phyloP scores from a whole-genome alignment of 2,797 vertebrate genomes.

The Rhabdomys pumilio region DNA sequence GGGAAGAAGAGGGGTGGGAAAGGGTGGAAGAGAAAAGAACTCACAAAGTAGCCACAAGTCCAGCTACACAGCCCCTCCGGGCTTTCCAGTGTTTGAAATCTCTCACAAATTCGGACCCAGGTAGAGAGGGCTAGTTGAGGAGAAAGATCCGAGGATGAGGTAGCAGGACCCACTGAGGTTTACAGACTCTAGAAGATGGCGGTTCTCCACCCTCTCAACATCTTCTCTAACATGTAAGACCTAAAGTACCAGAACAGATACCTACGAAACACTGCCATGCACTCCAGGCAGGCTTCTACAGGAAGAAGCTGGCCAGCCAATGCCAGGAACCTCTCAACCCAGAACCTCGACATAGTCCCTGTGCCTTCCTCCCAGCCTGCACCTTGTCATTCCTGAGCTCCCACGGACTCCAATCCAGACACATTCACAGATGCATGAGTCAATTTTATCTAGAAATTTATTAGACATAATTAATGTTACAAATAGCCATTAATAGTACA shows the following conservation, averaged over 20 bases:
- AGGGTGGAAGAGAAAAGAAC: neutral
- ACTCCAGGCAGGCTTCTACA: neutral
- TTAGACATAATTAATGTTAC: constrained; percentile 50
- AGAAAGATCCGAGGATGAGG: neutral
- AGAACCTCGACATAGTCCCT: neutral
- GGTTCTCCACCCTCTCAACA: neutral
- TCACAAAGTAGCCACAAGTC: neutral
- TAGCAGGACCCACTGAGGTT: neutral
- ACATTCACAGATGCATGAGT: neutral
- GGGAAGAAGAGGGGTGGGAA: neutral
- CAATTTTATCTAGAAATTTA: constrained; percentile 75
- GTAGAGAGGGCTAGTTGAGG: neutral
- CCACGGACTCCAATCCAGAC: neutral
- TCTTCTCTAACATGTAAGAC: neutral
- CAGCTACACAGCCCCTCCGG: neutral
- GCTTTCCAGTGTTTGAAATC: neutral
- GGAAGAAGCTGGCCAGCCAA: neutral
- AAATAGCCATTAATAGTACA: constrained; percentile 30
- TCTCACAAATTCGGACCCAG: neutral
- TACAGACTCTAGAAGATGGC: neutral
- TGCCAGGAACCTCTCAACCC: neutral
- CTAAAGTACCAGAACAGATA: neutral
- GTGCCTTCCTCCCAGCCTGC: neutral
- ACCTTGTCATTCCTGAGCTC: neutral
- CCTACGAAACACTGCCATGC: rapidly evolving